Evolutionary conservation across 2,797 vertebrate genomes (phyloP).

Genomic region (Phataginus tricuspis): DNA sequence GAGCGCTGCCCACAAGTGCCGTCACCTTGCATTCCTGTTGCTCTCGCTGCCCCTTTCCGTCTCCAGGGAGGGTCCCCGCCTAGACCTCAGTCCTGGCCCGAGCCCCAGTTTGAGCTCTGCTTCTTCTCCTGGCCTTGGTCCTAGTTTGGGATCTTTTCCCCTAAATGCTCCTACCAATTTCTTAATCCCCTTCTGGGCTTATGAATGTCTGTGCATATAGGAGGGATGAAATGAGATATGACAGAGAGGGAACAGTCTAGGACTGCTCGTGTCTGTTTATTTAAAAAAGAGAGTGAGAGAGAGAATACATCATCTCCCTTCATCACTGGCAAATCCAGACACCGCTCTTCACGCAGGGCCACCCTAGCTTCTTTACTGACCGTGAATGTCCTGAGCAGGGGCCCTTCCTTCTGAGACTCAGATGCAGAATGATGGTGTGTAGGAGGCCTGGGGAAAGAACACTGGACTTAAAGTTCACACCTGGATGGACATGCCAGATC

Average conservation of each 20-base stretch:
- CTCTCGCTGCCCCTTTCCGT: neutral
- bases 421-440: neutral
- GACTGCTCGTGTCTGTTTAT: neutral
- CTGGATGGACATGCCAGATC: neutral
- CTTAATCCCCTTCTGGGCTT: slow-evolving; percentile 32
- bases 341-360: neutral
- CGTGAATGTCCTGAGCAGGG: neutral
- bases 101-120: slow-evolving; percentile 39
- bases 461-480: neutral
- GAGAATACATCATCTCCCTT: neutral
- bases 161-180: slow-evolving; percentile 53
- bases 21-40: slow-evolving; percentile 21
- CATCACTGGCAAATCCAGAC: neutral
- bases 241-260: neutral
- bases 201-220: neutral
- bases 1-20: neutral
- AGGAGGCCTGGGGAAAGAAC: neutral
- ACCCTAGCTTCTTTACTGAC: neutral
- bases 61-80: slow-evolving; percentile 6
- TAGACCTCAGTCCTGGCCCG: slow-evolving; percentile 19
- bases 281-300: neutral
- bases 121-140: slow-evolving; percentile 58
- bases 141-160: slow-evolving; percentile 50
- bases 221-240: neutral
- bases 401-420: neutral